phyloP scores from a whole-genome alignment of 2,888 invertebrate genomes.

The Tricholauxania praeusta region DNA sequence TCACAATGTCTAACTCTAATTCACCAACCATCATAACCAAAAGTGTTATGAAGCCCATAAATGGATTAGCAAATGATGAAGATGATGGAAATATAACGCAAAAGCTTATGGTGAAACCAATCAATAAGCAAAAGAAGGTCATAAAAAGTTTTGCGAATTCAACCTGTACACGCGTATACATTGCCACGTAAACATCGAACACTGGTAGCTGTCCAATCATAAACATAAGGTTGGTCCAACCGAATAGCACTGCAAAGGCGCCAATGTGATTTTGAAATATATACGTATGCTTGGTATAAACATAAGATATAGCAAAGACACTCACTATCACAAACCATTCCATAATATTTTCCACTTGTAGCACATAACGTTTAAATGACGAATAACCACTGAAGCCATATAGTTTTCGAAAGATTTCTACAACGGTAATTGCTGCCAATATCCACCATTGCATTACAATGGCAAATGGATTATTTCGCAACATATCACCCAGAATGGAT shows the following conservation, averaged over 20 bases:
- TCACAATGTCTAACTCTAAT: slow-evolving; percentile 79
- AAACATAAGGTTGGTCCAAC: slow-evolving; percentile 90
- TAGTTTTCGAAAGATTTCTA: slow-evolving; percentile 84
- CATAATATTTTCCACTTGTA: slow-evolving; percentile 86
- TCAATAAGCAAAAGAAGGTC: slow-evolving; percentile 86
- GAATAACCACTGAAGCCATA: slow-evolving; percentile 86
- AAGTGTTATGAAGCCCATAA: slow-evolving; percentile 86
- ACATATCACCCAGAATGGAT: slow-evolving; percentile 80
- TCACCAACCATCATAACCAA: slow-evolving; percentile 92
- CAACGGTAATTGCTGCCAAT: slow-evolving; percentile 80
- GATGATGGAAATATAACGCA: slow-evolving; percentile 89
- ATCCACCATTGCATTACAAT: slow-evolving; percentile 89
- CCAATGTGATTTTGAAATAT: slow-evolving; percentile 90
- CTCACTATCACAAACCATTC: slow-evolving; percentile 90
- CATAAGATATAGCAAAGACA: slow-evolving; percentile 85
- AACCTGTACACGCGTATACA: slow-evolving; percentile 89
- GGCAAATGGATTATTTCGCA: slow-evolving; percentile 80
- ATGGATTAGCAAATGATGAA: slow-evolving; percentile 84
- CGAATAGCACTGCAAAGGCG: slow-evolving; percentile 86
- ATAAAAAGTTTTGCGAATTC: slow-evolving; percentile 87
- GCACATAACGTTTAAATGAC: slow-evolving; percentile 82
- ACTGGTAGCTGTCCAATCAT: slow-evolving; percentile 91
- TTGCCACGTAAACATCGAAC: slow-evolving; percentile 90
- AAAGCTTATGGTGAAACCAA: slow-evolving; percentile 89
- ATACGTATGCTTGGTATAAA: slow-evolving; percentile 81